A percentile compares a stretch with the other conserved stretches of the same genome.
phyloP scores from a whole-genome alignment of 2,113 vertebrate genomes.

The Zosterops hypoxanthus region DNA sequence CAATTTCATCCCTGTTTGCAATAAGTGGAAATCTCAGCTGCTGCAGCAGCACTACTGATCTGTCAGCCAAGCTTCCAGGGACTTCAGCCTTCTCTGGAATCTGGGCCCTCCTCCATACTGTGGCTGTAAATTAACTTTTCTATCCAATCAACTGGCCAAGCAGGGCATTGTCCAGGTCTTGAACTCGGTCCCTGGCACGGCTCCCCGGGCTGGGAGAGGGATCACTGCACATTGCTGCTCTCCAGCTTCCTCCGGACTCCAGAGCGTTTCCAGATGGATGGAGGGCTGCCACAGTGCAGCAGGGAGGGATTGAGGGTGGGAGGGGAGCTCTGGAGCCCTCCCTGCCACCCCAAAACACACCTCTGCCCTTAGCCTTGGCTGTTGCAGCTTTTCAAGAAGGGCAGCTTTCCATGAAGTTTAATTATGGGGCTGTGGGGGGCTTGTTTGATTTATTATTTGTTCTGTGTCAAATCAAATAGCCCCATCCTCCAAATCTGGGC shows the following conservation, averaged over 20 bases:
- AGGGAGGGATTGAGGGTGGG: background rate
- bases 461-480: background rate
- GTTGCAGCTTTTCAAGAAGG: background rate
- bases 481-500: background rate
- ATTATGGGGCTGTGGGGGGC: background rate
- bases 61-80: constrained; percentile 4
- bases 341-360: background rate
- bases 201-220: background rate
- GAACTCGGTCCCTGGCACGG: constrained; percentile 27
- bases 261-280: constrained; percentile 14
- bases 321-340: background rate
- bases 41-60: background rate
- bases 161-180: constrained; percentile 35
- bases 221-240: background rate
- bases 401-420: background rate
- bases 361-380: background rate
- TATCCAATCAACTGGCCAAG: background rate
- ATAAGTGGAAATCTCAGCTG: background rate
- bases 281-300: background rate
- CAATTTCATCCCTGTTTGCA: background rate
- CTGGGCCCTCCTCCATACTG: background rate
- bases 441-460: background rate
- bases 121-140: background rate
- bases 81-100: background rate
- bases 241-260: background rate